Conservation (phyloP, 2,797 vertebrate species). For the Gymnothorax javanicus region DNA sequence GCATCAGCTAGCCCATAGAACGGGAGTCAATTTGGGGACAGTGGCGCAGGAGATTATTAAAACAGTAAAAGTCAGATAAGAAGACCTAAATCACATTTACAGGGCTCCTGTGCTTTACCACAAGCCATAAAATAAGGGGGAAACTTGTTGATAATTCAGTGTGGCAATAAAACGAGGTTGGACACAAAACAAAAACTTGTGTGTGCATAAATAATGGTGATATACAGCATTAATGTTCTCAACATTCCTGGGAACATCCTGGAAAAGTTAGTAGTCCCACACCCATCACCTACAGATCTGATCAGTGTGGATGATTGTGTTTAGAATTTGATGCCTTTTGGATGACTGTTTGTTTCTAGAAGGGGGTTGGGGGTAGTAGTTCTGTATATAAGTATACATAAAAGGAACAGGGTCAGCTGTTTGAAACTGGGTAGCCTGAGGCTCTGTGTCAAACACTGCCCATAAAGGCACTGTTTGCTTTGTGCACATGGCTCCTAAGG, state of each 20-base stretch:
- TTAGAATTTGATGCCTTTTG: not conserved
- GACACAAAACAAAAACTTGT: not conserved
- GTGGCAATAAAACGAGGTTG: not conserved
- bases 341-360: not conserved
- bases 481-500: not conserved
- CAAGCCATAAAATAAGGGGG: not conserved
- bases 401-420: not conserved
- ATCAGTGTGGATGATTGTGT: not conserved
- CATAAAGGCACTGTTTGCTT: not conserved
- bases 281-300: not conserved
- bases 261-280: not conserved
- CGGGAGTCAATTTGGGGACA: conserved; percentile 10
- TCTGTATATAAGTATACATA: not conserved
- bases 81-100: not conserved
- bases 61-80: not conserved
- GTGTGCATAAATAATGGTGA: not conserved
- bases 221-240: not conserved
- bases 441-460: not conserved
- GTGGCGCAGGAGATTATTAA: not conserved
- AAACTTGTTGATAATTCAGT: not conserved
- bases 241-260: not conserved
- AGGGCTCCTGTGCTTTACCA: not conserved
- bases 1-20: not conserved
- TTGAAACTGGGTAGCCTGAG: not conserved
- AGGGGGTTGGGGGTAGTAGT: not conserved